Evolutionary conservation across 2,797 vertebrate species (phyloP), one percentile per base, ranked within the genome.

Genomic region (Thamnophis elegans): DNA sequence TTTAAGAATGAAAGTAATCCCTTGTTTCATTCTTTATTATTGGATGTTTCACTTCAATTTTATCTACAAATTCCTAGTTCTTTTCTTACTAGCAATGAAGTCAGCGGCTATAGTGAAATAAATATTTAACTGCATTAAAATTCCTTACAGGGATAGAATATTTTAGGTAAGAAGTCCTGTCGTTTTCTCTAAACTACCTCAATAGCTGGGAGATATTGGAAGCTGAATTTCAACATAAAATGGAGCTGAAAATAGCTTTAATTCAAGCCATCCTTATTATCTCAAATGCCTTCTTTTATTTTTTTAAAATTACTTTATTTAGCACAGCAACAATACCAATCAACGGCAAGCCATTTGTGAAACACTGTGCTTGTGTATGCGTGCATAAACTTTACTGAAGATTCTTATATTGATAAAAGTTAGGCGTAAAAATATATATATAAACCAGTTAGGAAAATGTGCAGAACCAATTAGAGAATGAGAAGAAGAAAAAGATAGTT

Each of bases 281-380:
- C 90, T 65, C 58, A 88, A 85, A 85, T 36, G n/a, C 68, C n/a
- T 82, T 78, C 55, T 20, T 90, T 54, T 91, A 93, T 28, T 1
- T 2, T 2, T 92, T 92, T 95, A 92, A 25, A 93, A 95, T 91
- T n/a, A 68, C 16, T 92, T 89, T 85, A 53, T 94, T 96, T 93
- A 90, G 20, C 73, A 92, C 47, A 51, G 6, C 90, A 94, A 91
- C 22, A 87, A 10, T 56, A 93, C 87, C 89, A 92, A 92, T 93
- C 89, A 94, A 60, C 58, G 18, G 88, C 55, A 91, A 94, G 65
- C 9, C 88, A 92, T 18, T 65, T 65, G 90, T 88, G 54, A 92
- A 91, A 90, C 2, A 36, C n/a, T 9, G 18, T 42, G 73, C 73
- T 22, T 82, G 20, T 82, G 73, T 82, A 25, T 47, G 1, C 47